Evolutionary conservation across 2,113 vertebrate species (phyloP).

Genomic region (Phasianus colchicus): DNA sequence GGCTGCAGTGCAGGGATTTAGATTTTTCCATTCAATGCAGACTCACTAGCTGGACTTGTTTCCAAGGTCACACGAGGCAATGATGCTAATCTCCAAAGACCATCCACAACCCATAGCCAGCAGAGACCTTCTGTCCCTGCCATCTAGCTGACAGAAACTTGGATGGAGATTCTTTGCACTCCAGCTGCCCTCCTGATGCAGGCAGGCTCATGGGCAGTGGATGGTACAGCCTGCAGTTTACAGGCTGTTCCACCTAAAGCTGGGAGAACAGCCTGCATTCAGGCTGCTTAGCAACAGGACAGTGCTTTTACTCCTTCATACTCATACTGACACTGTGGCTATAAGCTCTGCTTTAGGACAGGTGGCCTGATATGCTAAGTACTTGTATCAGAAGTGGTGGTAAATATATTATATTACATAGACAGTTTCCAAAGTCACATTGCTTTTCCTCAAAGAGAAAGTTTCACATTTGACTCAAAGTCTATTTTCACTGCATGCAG

Average conservation of each 20-base stretch:
- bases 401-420: neutral
- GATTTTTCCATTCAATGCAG: neutral
- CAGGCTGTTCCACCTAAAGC: neutral
- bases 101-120: neutral
- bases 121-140: neutral
- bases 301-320: neutral
- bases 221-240: neutral
- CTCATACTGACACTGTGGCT: neutral
- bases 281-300: neutral
- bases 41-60: neutral
- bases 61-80: neutral
- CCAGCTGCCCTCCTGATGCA: neutral
- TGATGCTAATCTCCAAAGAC: neutral
- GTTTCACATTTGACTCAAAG: neutral
- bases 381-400: neutral
- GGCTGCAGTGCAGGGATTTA: neutral
- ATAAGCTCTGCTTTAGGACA: neutral
- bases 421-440: neutral
- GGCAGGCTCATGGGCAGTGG: neutral
- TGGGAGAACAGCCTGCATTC: neutral
- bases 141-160: neutral
- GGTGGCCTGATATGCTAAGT: neutral
- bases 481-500: neutral
- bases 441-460: neutral
- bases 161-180: neutral